Base-by-base conservation (phyloP, 2,113 vertebrate species). In the Mellivora capensis region DNA sequence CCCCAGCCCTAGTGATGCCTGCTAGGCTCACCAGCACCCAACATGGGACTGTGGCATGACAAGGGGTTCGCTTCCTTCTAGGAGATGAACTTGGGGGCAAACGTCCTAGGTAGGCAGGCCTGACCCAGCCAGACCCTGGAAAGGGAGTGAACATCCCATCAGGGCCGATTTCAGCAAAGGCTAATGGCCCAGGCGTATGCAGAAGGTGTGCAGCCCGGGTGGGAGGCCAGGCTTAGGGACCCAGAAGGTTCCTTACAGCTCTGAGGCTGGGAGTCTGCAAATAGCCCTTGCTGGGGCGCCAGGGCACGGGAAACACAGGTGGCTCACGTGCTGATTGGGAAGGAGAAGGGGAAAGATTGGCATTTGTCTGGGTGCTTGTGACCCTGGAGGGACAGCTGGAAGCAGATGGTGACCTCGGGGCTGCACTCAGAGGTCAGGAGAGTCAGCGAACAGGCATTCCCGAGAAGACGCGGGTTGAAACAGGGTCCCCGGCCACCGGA, bases 41-140 rank as follows among this genome's bases (percentile, higher is more conserved):
- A 0, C 17, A 3, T 2, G 1, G 4, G 34, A 85, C 47, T 7
- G n/a, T 0, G 6, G 31, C 44, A 79, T 0, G 8, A 44, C 4
- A 27, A 52, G 47, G 27, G 52, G 25, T 29, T 88, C 25, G 2
- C 61, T 88, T 77, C 83, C 74, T 37, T 81, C 39, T 7, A 34
- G 61, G 72, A 91, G 44, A 74, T 31, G 9, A 64, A 4, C 4
- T 3, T 34, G 27, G 6, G 20, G 62, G 44, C 59, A 37, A 54
- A 39, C 3, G 1, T 47, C 9, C 64, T 29, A 10, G 15, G 7
- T 42, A n/a, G 64, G 2, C 17, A 21, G 77, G 31, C 57, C n/a
- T 1, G 3, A 10, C n/a, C n/a, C 23, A 25, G 11, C 25, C 23
- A 17, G 37, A 61, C 10, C 10, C n/a, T 3, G 0, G 64, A n/a